Conservation (phyloP, 2,888 invertebrate genomes). For the Pollenia amentaria region DNA sequence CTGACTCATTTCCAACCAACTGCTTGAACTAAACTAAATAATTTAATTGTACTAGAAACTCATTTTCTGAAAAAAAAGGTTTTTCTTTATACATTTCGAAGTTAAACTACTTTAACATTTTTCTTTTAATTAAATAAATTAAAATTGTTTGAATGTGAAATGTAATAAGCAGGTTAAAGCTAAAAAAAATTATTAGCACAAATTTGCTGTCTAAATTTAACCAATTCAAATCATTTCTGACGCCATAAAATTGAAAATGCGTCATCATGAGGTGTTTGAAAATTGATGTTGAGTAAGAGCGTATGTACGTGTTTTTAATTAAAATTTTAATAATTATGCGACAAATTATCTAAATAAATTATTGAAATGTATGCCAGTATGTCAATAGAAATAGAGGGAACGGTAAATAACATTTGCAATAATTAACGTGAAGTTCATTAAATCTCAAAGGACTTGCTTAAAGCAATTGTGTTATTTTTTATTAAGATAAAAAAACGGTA, state of each 20-base stretch:
- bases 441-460: not conserved
- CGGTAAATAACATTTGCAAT: not conserved
- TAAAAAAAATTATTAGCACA: constrained; percentile 37
- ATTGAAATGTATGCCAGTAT: constrained; percentile 8
- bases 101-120: not conserved
- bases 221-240: constrained; percentile 39
- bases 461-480: no score
- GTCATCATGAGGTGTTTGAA: not conserved
- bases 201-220: constrained; percentile 12
- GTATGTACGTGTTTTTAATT: not conserved
- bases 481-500: no score
- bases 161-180: constrained; percentile 42
- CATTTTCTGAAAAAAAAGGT: not conserved
- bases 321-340: constrained; percentile 8
- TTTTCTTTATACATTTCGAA: not conserved
- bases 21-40: constrained; percentile 30
- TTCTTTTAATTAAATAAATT: not conserved
- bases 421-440: constrained; percentile 10
- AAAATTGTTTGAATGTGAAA: not conserved
- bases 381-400: not conserved
- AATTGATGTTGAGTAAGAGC: not conserved
- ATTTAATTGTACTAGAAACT: constrained; percentile 46
- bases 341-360: constrained; percentile 32
- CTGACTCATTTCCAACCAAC: constrained; percentile 48
- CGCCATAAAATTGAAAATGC: not conserved